Evolutionary conservation across 1,140 invertebrate genomes (phyloP), one percentile per base, ranked within the genome.

Genomic region (Drosophila baimaii): DNA sequence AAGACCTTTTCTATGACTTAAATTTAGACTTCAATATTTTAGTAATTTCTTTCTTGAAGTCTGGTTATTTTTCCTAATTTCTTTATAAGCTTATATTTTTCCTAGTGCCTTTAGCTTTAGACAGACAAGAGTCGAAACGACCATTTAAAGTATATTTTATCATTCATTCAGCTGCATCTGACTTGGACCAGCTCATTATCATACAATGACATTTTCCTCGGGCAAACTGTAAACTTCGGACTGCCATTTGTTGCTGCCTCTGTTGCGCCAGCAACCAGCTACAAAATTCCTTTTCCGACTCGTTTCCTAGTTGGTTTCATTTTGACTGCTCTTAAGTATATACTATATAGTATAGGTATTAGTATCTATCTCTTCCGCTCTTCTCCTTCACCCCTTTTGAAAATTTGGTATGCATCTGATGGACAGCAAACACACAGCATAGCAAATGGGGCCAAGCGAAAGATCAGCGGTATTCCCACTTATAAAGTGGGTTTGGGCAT

Each of bases 61-160:
- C 13, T 9, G 4, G 0, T 2, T 15, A 9, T 15, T n/a, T 47
- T 0, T 23, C 5, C 5, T 23, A 6, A 23, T 4, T 23, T 17
- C 4, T 10, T n/a, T 1, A 0, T 5, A 41, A 7, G 3, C 15
- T n/a, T 2, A 0, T 2, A 0, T 51, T 68, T 66, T 10, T 43
- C 23, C 0, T 25, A 29, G 65, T 69, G 65, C 35, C 21, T 10
- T 23, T 17, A 12, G 63, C 73, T n/a, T n/a, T 75, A 77, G 79
- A 86, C 76, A 79, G 79, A 88, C 82, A 86, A 86, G 43, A 86
- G 79, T 86, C 83, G 83, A 86, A 89, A 88, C 83, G 79, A 86
- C 83, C 83, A 86, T 86, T 86, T 86, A 86, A 86, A 86, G 83
- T 88, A 86, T 86, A 86, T 86, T 86, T 86, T 86, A 86, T 86